phyloP scores from a whole-genome alignment of 1,140 invertebrate genomes.

The Telenomus remus region DNA sequence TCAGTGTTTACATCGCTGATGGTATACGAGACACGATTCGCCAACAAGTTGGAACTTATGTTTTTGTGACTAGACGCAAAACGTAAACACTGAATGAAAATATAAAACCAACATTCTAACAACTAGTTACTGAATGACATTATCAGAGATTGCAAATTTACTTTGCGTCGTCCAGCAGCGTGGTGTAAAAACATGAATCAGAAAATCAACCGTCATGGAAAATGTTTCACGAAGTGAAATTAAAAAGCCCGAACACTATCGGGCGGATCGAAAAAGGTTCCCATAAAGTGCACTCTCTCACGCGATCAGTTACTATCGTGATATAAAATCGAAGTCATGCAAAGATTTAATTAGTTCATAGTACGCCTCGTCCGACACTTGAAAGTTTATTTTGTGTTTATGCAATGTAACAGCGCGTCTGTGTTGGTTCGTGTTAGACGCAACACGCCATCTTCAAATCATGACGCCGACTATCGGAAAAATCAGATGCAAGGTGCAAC shows the following conservation, averaged over 20 bases:
- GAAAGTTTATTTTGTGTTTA: slow-evolving; percentile 22
- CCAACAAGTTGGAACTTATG: slow-evolving; percentile 60
- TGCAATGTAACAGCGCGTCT: slow-evolving; percentile 53
- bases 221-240: slow-evolving; percentile 13
- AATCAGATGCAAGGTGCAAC: slow-evolving; percentile 49
- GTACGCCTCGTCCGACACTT: slow-evolving; percentile 27
- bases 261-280: slow-evolving; percentile 19
- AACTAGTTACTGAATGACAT: no score
- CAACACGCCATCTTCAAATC: slow-evolving; percentile 58
- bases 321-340: slow-evolving; percentile 48
- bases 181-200: no score
- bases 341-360: slow-evolving; percentile 58
- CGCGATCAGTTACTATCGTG: slow-evolving; percentile 48
- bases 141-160: no score
- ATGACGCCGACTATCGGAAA: slow-evolving; percentile 53
- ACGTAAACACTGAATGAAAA: no score
- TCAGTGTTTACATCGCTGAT: slow-evolving; percentile 69
- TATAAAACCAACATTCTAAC: no score
- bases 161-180: no score
- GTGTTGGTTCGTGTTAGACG: slow-evolving; percentile 44
- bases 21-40: slow-evolving; percentile 70
- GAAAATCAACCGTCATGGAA: slow-evolving; percentile 26
- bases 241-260: slow-evolving; percentile 22
- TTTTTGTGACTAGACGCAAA: no score
- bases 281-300: slow-evolving; percentile 48